Base-by-base conservation (phyloP, 2,113 vertebrate genomes). In the Callaeas wilsoni region DNA sequence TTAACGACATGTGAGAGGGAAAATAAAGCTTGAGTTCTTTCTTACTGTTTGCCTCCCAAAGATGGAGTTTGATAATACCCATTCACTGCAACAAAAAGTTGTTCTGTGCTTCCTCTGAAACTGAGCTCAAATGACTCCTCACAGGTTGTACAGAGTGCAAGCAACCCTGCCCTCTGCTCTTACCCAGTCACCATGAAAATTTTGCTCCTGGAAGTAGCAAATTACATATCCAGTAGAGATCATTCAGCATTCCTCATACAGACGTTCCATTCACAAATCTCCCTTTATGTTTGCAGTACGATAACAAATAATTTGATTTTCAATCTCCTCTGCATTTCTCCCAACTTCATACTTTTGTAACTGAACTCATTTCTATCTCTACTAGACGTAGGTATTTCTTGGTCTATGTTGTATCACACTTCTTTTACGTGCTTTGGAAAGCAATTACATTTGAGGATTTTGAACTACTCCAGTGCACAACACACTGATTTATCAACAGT, bases 391-490 rank as follows among this genome's bases (percentile, higher is more conserved):
- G 17, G 13, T 82, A 88, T 33, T 79, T 94, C 32, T n/a, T 32
- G 15, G 37, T 35, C 59, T 44, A 22, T 16, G 19, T 22, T 32
- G 46, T 8, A 52, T 33, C 19, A 30, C 55, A n/a, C 21, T 47
- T 69, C 74, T 92, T 60, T 69, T 65, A 76, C 1, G 4, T 37
- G 65, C 57, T 85, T 73, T 46, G 42, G 19, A 57, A 91, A 87
- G 46, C 12, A 78, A 82, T 69, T 85, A 42, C 63, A 74, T 85
- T 88, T 88, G 39, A 73, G 44, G 84, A 85, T 90, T 94, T 93
- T 82, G 15, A 96, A 39, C 50, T 73, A 49, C 49, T 82, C 65
- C 33, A n/a, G 33, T 17, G 19, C 57, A 75, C 57, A 95, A 80
- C 46, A 75, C 13, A 15, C 23, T 47, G 49, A 79, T 90, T 86